Evolutionary conservation across 2,113 vertebrate species (phyloP), one percentile per base, ranked within the genome.

Genomic region (Electrona antarctica): DNA sequence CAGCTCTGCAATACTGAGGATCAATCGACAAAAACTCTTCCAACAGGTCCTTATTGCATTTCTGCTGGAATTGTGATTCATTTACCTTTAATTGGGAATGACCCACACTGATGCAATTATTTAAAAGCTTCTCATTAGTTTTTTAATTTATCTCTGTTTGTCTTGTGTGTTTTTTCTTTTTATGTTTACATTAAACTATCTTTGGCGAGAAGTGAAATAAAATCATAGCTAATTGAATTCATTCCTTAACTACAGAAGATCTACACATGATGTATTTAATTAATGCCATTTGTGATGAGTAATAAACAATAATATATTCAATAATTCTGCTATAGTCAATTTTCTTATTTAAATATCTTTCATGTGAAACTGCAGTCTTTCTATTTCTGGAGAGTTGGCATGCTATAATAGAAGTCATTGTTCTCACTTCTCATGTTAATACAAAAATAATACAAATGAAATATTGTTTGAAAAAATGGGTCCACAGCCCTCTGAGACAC

Each of bases 241-340:
- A 92, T 93, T 93, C 89, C 90, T 85, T 89, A 72, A 78, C 70
- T 69, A 59, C 83, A 78, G 88, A 74, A 77, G 60, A 92, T 91
- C 82, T 84, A 85, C 86, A 90, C 82, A 83, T 86, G 79, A 83
- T 92, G 87, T 94, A 91, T 93, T 93, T 93, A 91, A 92, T 89
- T 90, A 82, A 90, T 89, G 85, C 90, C 87, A 90, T 85, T 91
- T 91, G 92, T 93, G 89, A 90, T 87, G 85, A 91, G 80, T 91
- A 93, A 93, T 93, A 93, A 93, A 93, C 88, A 69, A 68, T 94
- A 93, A 94, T 94, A 93, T 93, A 94, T 93, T 91, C 92, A 91
- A 89, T 78, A 64, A 57, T 8, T 2, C 5, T 8, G 13, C 7
- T 46, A 15, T 28, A 9, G 21, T 28, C n/a, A n/a, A 15, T 28